Percentiles rank a stretch among this genome's conserved stretches.
Evolutionary conservation across 1,140 invertebrate genomes (phyloP).

Genomic region (Polypedilum pembai): DNA sequence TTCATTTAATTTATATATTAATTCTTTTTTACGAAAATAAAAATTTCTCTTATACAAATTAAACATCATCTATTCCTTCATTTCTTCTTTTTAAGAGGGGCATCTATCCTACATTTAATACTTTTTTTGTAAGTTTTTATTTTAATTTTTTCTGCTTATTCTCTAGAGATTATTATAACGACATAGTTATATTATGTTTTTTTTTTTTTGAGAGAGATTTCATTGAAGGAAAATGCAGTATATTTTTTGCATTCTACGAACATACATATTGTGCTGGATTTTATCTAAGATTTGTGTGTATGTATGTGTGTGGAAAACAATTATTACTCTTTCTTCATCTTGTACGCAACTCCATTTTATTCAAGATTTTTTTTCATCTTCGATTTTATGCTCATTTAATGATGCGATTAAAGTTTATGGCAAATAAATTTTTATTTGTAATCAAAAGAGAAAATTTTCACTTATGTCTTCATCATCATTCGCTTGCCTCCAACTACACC

Average conservation of each 20-base stretch:
- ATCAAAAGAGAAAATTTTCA: no score
- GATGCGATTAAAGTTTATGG: slow-evolving; percentile 6
- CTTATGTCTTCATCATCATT: no score
- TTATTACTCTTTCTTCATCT: neutral
- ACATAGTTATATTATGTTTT: neutral
- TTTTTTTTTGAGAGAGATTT: slow-evolving; percentile 27
- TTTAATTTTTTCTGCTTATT: neutral
- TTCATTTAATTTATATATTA: neutral
- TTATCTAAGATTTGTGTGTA: neutral
- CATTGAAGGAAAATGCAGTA: slow-evolving; percentile 8
- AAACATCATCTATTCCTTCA: neutral
- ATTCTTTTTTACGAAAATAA: neutral
- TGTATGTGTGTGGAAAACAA: slow-evolving; percentile 5
- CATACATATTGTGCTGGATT: neutral
- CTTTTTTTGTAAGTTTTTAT: neutral
- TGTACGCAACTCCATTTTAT: slow-evolving; percentile 23
- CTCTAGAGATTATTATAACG: slow-evolving; percentile 4
- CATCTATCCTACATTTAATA: slow-evolving; percentile 20
- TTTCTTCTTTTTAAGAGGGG: neutral
- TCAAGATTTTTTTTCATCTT: neutral
- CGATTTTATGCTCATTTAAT: neutral
- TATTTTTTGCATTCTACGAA: slow-evolving; percentile 11
- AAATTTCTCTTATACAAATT: neutral
- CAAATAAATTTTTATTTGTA: neutral
- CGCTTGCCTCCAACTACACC: no score